Evolutionary conservation across 2,888 invertebrate species (phyloP), one percentile per base, ranked within the genome.

Genomic region (Thymelicus sylvestris): DNA sequence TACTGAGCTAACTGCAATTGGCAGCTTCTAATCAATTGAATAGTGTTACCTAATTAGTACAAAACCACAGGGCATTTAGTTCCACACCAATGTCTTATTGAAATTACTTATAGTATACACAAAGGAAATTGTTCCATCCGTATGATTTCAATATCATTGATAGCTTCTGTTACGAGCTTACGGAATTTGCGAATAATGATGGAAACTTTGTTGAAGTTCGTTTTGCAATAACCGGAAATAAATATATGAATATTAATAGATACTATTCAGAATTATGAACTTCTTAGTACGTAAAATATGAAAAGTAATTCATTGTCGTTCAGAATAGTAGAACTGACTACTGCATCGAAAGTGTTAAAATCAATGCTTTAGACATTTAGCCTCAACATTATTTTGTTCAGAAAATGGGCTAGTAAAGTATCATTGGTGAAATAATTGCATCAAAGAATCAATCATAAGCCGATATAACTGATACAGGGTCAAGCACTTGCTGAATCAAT

Each of bases 1-100:
- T 68, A 65, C 67, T 57, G 66, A 71, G 62, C 67, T 61, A 69
- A 67, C 74, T 74, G 77, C 74, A 67, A 74, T 76, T 77, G 73
- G 73, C 76, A 76, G 73, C 72, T 73, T 68, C 76, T 76, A 78
- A 77, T 78, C 77, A 75, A 73, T 72, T 71, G 62, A 64, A 65
- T 60, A 69, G 57, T 70, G 52, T 55, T 71, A 55, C 19, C 60
- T 70, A 60, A 70, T 70, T 70, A 65, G 48, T 59, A 47, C 38
- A 59, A 69, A 41, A 65, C 65, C 70, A 60, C 65, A 70, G 19
- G n/a, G 44, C 48, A 64, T 65, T 70, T 55, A 52, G 65, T 59
- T 64, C 48, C 6, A 57, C 19, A 19, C 39, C 19, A 47, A 55
- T 39, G 19, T 63, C 39, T 50, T 60, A 67, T 67, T 67, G 50